Evolutionary conservation across 1,140 invertebrate genomes (phyloP), one percentile per base, ranked within the genome.

Genomic region (Homalodisca vitripennis): DNA sequence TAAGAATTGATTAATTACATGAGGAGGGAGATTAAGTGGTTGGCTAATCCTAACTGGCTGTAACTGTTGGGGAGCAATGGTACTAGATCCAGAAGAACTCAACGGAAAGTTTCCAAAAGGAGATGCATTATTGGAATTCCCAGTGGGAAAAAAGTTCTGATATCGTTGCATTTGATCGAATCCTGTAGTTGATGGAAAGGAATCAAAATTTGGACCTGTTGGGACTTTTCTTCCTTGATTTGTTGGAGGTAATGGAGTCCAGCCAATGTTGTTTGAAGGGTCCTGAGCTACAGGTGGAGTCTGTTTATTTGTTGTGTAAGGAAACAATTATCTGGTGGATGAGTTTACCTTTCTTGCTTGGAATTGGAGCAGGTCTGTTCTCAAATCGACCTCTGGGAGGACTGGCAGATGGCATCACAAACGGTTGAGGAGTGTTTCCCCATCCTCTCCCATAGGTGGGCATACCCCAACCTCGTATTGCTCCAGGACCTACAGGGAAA

Each of bases 321-420:
- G 90, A 69, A n/a, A 92, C 88, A 32, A 92, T 89, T 67, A 92
- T 88, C 79, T 92, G 90, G 14, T 74, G 71, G 24, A 72, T 68
- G 46, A 68, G 67, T 46, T 70, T 71, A 3, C 67, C 32, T 66
- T 68, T 70, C 26, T 70, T n/a, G n/a, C n/a, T 72, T 20, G 70
- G 12, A 3, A 66, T 24, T 2, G 63, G 20, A 22, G 63, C 17
- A 3, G 63, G 3, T 24, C 32, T 32, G 10, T 34, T 22, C 2
- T 47, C 34, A 1, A 66, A 66, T 20, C 63, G 14, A 3, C 32
- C 26, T 20, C n/a, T 66, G 1, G 24, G 34, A 2, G 63, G 20
- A 2, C 32, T 20, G 1, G 34, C 17, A 2, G 63, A 47, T 13
- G 32, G 63, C 2, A 46, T 14, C 1, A 20, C 24, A 27, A 66